phyloP scores from a whole-genome alignment of 2,113 vertebrate genomes.

The Thalassarche chlororhynchos region DNA sequence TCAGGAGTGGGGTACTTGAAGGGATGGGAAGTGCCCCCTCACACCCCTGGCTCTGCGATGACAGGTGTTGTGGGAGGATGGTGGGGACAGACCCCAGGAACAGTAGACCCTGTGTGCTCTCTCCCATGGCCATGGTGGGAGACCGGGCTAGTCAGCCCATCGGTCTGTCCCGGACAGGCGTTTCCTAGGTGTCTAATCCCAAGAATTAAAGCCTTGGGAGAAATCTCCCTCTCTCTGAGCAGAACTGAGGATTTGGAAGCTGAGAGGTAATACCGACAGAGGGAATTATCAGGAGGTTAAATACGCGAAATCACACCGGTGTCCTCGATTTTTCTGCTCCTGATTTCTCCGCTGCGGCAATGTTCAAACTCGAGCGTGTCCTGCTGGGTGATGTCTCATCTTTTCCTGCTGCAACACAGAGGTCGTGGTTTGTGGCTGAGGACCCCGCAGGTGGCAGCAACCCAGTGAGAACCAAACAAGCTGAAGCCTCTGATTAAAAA shows the following conservation, averaged over 20 bases:
- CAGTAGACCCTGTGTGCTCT: accelerated
- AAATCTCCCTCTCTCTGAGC: background rate
- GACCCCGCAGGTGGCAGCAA: background rate
- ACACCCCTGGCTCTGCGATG: accelerated
- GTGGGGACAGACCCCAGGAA: background rate
- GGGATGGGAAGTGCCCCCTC: background rate
- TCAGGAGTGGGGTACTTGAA: background rate
- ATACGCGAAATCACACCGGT: background rate
- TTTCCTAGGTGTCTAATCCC: background rate
- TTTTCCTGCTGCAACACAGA: background rate
- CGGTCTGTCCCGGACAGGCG: background rate
- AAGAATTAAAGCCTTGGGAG: background rate
- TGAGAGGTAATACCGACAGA: background rate
- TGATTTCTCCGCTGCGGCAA: background rate
- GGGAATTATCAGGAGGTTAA: conserved; percentile 8
- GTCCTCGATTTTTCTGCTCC: conserved; percentile 1
- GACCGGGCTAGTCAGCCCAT: background rate
- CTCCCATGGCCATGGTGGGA: background rate
- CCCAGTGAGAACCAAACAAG: background rate
- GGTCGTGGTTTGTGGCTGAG: background rate
- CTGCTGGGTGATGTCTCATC: background rate
- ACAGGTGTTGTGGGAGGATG: background rate
- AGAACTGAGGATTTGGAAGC: background rate
- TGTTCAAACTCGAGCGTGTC: accelerated
- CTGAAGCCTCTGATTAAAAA: conserved; percentile 13